Base-by-base conservation (phyloP, 2,888 invertebrate genomes). In the Pyrochroa serraticornis region DNA sequence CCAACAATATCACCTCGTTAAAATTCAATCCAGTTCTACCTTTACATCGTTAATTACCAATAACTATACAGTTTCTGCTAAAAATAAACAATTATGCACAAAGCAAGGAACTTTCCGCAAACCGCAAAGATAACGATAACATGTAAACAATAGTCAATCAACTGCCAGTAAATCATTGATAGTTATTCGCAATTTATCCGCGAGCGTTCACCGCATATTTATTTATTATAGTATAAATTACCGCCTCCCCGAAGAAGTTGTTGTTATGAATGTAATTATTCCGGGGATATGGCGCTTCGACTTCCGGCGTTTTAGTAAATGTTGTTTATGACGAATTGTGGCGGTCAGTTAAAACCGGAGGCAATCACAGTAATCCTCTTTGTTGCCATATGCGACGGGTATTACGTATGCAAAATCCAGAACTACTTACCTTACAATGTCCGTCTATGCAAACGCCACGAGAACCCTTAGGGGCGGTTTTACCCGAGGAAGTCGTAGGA, bases 391-490 rank as follows among this genome's bases (percentile, higher is more conserved):
- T 22, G 49, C 10, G 33, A n/a, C 30, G 42, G 41, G 22, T 22
- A 22, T 22, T 22, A 22, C 5, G 22, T 5, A 22, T 22, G 22
- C 22, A 22, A n/a, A 22, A 22, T 22, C 22, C 22, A 5, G 32
- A n/a, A 1, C 9, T 42, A 30, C 86, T 83, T 82, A 93, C 93
- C 90, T 91, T 92, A 80, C 93, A 94, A 69, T 85, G 83, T 61
- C 93, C 93, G 68, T 88, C 87, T 54, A 93, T 89, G 75, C 93
- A 93, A 62, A 93, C 86, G 58, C 91, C 89, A 67, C 85, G 82
- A 63, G 83, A 85, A n/a, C 86, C 87, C 60, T 75, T 76, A 47
- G 79, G 80, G 57, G 80, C 80, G 60, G 71, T 74, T 68, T 80
- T 81, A 35, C 79, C 81, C 65, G 79, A 81, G 67, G 80, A 81